Evolutionary conservation across 2,888 invertebrate genomes (phyloP), one percentile per base, ranked within the genome.

Genomic region (Lasioglossum malachurum): DNA sequence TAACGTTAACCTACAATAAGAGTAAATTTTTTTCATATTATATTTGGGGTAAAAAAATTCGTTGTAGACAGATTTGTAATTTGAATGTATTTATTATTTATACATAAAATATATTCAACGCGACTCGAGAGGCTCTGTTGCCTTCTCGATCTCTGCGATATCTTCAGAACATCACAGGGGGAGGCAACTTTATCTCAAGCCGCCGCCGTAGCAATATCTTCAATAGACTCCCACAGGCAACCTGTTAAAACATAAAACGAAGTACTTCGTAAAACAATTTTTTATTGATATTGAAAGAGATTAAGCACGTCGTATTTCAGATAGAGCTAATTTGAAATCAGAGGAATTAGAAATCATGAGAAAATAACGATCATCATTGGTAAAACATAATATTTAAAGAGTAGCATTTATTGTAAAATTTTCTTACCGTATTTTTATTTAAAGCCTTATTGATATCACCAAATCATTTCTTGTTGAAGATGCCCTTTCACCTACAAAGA

Each of bases 311-410:
- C 10, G 5, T 16, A 23, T 82, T 75, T 94, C 94, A 94, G 94
- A 93, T 94, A 94, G 94, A 94, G 94, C 94, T 94, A 94, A 94
- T 94, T 57, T 73, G 74, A 87, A 91, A 93, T 94, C 94, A 94
- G 85, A 91, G 80, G 86, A 90, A 92, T 92, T 92, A 93, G 27
- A 27, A 46, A 64, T 64, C 64, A 64, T 64, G 31, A 8, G 0
- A 41, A 44, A 38, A 49, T 16, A 57, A 57, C 14, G 16, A 38
- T 81, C 84, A 88, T 87, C 88, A 88, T 44, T 69, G 31, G 1
- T 35, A 23, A 16, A 46, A 38, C 12, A 67, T 1, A 67, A 31
- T 38, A 53, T 27, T 27, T 49, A 44, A n/a, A n/a, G 16, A 57
- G 41, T 44, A 41, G 1, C 14, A 23, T 49, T 67, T 31, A n/a